Base-by-base conservation (phyloP, 2,113 vertebrate genomes). In the Drymodes brunneopygia region DNA sequence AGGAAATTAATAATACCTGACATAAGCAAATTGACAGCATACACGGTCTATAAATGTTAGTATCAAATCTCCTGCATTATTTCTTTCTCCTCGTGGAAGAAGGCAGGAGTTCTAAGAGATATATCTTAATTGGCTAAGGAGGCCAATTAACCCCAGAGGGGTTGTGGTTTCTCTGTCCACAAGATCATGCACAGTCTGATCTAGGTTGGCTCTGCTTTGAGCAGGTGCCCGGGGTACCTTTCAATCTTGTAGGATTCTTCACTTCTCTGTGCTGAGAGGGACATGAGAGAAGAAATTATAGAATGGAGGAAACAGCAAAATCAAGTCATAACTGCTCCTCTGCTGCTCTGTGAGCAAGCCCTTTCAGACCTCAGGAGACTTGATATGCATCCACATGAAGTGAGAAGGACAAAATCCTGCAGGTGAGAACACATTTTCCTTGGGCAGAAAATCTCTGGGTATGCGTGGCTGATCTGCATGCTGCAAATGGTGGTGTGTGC, bases 381-480 rank as follows among this genome's bases (percentile, higher is more conserved):
- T 71, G 61, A 62, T 44, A n/a, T 2, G 19, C 27, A 71, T 42
- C 25, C 35, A 44, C 24, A 36, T 7, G 1, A 87, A 66, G 47
- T 27, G 23, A 92, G 67, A 88, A 67, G 11, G 56, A 42, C 20
- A 33, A 18, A 50, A 35, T 64, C 44, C 33, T 79, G 10, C 33
- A 51, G 27, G 22, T 35, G 38, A 77, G 44, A 87, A 71, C 18
- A 45, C 3, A 9, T 51, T 64, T 71, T 20, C 12, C 36, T 66
- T 31, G 75, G 44, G 13, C 15, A 79, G 40, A 87, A 78, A 64
- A 51, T 22, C 21, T 7, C 27, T 36, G 36, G 10, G 8, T 57
- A 21, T n/a, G 50, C 28, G 53, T 1, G 1, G 36, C 2, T 72
- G 35, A 24, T 47, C 44, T 64, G 53, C 36, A 28, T 0, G 0